Conservation (phyloP, 2,888 invertebrate species). For the Nasonia oneida region DNA sequence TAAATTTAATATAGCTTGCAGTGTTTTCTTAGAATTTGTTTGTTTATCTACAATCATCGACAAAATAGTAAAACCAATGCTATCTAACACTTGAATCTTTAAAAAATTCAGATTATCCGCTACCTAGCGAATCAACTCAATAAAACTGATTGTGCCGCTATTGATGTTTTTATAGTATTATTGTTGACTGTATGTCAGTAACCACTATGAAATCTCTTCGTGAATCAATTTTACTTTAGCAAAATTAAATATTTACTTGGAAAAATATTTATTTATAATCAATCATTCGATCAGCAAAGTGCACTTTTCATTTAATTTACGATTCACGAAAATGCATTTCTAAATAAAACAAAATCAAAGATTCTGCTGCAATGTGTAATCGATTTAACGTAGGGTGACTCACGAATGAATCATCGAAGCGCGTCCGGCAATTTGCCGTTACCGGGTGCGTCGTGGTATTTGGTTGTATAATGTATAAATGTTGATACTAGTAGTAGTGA, state of each 20-base stretch:
- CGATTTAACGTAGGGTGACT: slow-evolving; percentile 58
- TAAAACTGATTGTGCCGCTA: slow-evolving; percentile 26
- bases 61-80: neutral
- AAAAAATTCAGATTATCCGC: neutral
- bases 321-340: slow-evolving; percentile 10
- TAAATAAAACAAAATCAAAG: slow-evolving; percentile 34
- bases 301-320: neutral
- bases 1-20: slow-evolving; percentile 55
- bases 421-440: slow-evolving; percentile 37
- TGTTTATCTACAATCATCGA: neutral
- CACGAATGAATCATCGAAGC: slow-evolving; percentile 56
- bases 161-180: slow-evolving; percentile 5
- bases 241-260: slow-evolving; percentile 2
- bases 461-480: slow-evolving; percentile 78
- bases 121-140: neutral
- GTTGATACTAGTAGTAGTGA: slow-evolving; percentile 77
- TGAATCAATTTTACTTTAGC: slow-evolving; percentile 1
- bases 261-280: slow-evolving; percentile 3
- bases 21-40: slow-evolving; percentile 30
- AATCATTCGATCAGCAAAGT: neutral
- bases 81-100: neutral
- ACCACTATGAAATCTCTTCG: neutral
- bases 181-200: neutral
- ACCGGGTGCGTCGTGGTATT: slow-evolving; percentile 61
- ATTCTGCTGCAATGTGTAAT: slow-evolving; percentile 50